phyloP scores from a whole-genome alignment of 2,113 vertebrate species.

The Irena cyanogastra region DNA sequence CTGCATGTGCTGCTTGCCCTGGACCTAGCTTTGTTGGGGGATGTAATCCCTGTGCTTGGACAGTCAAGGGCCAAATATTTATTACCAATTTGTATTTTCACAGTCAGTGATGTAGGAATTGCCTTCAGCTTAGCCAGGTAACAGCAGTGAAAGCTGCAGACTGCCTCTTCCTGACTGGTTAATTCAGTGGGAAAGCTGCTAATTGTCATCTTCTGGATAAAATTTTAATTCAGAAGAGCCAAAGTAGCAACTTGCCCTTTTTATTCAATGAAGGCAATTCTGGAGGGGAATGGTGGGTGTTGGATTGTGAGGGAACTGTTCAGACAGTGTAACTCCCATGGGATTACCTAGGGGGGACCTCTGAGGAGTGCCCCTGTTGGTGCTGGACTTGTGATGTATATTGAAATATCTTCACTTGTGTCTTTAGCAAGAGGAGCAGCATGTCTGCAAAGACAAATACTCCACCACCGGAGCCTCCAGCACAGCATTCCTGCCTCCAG shows the following conservation, averaged over 20 bases:
- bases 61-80: neutral
- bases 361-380: neutral
- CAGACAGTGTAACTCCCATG: neutral
- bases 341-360: neutral
- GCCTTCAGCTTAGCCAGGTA: neutral
- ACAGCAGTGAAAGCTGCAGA: neutral
- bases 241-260: neutral
- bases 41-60: neutral
- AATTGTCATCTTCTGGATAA: neutral
- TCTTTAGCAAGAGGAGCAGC: conserved; percentile 40
- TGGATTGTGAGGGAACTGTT: neutral
- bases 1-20: neutral
- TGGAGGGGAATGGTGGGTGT: neutral
- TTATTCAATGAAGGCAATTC: neutral
- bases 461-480: neutral
- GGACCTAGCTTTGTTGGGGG: neutral
- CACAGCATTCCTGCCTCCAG: neutral
- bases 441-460: conserved; percentile 8
- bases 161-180: neutral
- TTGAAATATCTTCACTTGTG: neutral
- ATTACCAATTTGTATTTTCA: neutral
- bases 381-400: neutral
- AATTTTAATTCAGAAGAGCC: neutral
- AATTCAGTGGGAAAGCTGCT: neutral
- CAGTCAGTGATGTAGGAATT: neutral